A percentile compares a stretch with the other conserved stretches of the same genome.
Evolutionary conservation across 2,888 invertebrate species (phyloP).

Genomic region (Drosophila stalkeri): DNA sequence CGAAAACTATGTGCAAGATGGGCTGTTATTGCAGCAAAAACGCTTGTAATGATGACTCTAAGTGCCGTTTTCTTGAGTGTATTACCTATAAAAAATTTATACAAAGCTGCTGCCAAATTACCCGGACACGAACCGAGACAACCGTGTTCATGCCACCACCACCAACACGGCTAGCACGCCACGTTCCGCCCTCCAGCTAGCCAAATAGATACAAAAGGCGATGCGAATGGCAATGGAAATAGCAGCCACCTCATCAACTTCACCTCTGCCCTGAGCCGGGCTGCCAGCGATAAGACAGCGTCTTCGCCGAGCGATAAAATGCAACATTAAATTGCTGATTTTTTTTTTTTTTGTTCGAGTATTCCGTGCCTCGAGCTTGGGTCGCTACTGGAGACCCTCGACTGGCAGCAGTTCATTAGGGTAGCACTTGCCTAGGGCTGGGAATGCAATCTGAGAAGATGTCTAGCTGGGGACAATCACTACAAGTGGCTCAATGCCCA

Average conservation of each 20-base stretch:
- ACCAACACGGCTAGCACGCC: constrained; percentile 41
- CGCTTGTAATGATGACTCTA: constrained; percentile 85
- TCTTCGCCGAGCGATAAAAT: constrained; percentile 80
- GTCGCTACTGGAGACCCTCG: constrained; percentile 37
- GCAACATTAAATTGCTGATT: constrained; percentile 84
- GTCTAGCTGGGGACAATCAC: constrained; percentile 41
- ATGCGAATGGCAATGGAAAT: constrained; percentile 20
- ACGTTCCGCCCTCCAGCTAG: constrained; percentile 18
- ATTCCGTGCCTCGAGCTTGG: constrained; percentile 13
- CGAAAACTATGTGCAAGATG: constrained; percentile 85
- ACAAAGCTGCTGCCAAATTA: constrained; percentile 77
- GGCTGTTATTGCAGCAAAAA: constrained; percentile 85
- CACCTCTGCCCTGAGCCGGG: constrained; percentile 43
- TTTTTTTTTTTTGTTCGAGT: constrained; percentile 29
- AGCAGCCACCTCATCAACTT: constrained; percentile 50
- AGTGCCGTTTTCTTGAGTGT: constrained; percentile 85
- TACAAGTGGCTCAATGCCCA: constrained; percentile 38
- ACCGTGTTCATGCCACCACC: constrained; percentile 54
- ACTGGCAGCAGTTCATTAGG: constrained; percentile 71
- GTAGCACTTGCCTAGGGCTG: constrained; percentile 44
- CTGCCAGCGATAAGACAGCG: constrained; percentile 60
- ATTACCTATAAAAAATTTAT: constrained; percentile 85
- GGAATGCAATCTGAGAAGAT: constrained; percentile 43
- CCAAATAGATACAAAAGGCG: constrained; percentile 47
- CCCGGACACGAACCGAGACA: constrained; percentile 50